Evolutionary conservation across 2,797 vertebrate species (phyloP).

Genomic region (Sebastes steindachneri): DNA sequence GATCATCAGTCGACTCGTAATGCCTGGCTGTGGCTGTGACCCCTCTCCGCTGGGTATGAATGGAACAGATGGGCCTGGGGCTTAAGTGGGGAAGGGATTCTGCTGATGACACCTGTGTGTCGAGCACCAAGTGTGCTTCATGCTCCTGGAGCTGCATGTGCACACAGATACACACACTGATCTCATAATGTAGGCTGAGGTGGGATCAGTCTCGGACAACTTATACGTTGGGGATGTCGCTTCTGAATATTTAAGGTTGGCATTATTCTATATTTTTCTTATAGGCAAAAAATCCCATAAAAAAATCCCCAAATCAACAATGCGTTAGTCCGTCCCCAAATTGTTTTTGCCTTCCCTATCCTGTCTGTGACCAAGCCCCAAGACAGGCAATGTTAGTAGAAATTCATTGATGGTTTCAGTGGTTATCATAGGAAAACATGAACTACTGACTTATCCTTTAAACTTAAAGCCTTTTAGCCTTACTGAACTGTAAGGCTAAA

Average conservation of each 20-base stretch:
- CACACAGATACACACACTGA: slow-evolving; percentile 13
- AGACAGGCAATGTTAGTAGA: background rate
- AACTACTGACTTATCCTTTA: background rate
- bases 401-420: background rate
- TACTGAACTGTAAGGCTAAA: background rate
- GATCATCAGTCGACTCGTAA: slow-evolving; percentile 26
- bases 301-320: background rate
- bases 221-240: background rate
- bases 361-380: too few species aligned
- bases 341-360: too few species aligned
- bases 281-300: too few species aligned
- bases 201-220: slow-evolving; percentile 36
- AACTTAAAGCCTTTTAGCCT: background rate
- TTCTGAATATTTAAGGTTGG: background rate
- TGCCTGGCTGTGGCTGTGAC: slow-evolving; percentile 36
- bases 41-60: slow-evolving; percentile 36
- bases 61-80: slow-evolving; percentile 68
- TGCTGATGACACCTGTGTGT: slow-evolving; percentile 66
- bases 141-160: slow-evolving; percentile 19
- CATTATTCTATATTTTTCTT: too few species aligned
- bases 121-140: background rate
- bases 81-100: slow-evolving; percentile 51
- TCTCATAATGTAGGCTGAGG: slow-evolving; percentile 47
- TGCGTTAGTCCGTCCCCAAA: too few species aligned
- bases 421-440: background rate